Base-by-base conservation (phyloP, 2,888 invertebrate genomes). In the Dyspetes luteomarginatus region DNA sequence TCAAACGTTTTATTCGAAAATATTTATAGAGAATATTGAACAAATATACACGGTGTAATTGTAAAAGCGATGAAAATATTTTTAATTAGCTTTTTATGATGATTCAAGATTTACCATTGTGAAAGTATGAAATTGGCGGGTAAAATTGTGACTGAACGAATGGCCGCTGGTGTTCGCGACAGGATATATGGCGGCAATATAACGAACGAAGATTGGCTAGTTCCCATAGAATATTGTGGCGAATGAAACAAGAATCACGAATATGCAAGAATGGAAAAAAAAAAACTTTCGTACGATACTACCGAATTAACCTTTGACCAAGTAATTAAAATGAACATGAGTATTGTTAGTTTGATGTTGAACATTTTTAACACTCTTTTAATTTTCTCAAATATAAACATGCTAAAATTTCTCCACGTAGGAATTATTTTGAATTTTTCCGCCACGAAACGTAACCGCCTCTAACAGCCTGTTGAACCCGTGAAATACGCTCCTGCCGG, bases 401-500 rank as follows among this genome's bases (percentile, higher is more conserved):
- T n/a, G n/a, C 7, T 36, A 36, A 36, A 7, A 7, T 12, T 9
- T 36, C 36, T 36, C 36, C 12, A 12, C 45, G 15, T 15, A 2
- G 5, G 15, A 48, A 4, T 5, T 7, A 41, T 65, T 65, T 65
- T 72, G 30, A 22, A 81, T 58, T 83, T 62, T 80, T 5, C 48
- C 48, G 5, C 73, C 69, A 69, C 77, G 12, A 45, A 36, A 19
- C 12, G 22, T 28, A 19, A 26, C 45, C 41, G 65, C 30, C 58
- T 36, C 36, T 50, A 56, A 64, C 26, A 5, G 36, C 17, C 48
- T 43, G 45, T 19, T 15, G 45, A 45, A 56, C 78, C 81, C 26
- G n/a, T n/a, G 4, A 48, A 65, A 41, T 45, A 71, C 85, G 78
- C n/a, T 22, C 69, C 82, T 83, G 83, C 36, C 17, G 24, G 30